Evolutionary conservation across 92 coral and sea anemone genomes (phyloP).

Genomic region (Palythoa grandis): DNA sequence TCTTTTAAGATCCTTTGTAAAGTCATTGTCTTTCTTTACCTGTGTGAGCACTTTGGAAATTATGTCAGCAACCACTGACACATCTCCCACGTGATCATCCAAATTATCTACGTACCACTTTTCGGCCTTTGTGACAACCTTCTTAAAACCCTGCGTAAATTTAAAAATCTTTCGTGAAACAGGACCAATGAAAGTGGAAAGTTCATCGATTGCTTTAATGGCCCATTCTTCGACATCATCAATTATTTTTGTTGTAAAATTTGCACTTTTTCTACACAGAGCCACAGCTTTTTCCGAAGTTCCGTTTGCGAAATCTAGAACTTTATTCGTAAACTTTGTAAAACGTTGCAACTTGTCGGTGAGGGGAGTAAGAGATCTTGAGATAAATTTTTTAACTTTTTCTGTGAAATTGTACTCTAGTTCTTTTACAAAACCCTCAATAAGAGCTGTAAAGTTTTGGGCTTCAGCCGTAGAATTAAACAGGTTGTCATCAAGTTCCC

Average conservation of each 20-base stretch:
- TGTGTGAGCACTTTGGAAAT: constrained; percentile 86
- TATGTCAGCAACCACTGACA: constrained; percentile 76
- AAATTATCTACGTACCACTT: constrained; percentile 83
- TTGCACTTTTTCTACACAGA: constrained; percentile 75
- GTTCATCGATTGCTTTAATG: constrained; percentile 68
- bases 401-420: constrained; percentile 74
- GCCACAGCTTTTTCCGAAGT: constrained; percentile 77
- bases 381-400: constrained; percentile 71
- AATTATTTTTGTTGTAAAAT: constrained; percentile 78
- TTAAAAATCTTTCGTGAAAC: constrained; percentile 61
- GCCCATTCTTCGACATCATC: constrained; percentile 85
- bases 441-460: constrained; percentile 76
- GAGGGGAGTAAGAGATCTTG: constrained; percentile 69
- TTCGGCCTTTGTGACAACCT: constrained; percentile 83
- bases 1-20: constrained; percentile 69
- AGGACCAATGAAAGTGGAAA: constrained; percentile 78
- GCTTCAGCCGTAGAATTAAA: constrained; percentile 79
- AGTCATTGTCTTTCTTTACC: constrained; percentile 80
- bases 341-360: constrained; percentile 68
- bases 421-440: constrained; percentile 75
- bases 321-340: constrained; percentile 71
- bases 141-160: constrained; percentile 71
- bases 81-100: constrained; percentile 79
- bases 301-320: constrained; percentile 87
- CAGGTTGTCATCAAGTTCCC: constrained; percentile 64